Conservation (phyloP, 2,797 vertebrate species). For the Paramormyrops hopkinsi region DNA sequence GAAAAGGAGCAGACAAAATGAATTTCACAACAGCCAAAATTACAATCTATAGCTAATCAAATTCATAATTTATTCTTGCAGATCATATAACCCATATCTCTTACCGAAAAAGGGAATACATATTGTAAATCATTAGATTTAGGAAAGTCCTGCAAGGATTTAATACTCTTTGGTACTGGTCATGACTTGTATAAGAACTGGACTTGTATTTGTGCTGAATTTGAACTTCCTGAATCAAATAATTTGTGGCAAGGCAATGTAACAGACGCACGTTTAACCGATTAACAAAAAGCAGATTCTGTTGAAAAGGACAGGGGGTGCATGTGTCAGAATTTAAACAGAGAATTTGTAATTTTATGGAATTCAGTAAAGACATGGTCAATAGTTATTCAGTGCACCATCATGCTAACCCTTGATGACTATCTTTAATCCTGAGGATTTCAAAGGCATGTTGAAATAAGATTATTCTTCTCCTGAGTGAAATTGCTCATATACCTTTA, state of each 20-base stretch:
- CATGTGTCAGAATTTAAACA: not conserved
- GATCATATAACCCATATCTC: not conserved
- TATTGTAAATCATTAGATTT: not conserved
- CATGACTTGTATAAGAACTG: not conserved
- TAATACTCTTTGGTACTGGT: not conserved
- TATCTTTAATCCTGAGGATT: not conserved
- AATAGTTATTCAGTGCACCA: not conserved
- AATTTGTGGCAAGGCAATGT: not conserved
- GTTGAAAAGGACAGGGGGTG: not conserved
- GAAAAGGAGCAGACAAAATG: not conserved
- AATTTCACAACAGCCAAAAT: not conserved
- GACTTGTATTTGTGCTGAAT: not conserved
- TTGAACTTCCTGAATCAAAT: not conserved
- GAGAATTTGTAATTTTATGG: not conserved
- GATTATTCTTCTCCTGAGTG: not conserved
- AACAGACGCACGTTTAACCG: not conserved
- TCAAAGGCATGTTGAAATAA: not conserved
- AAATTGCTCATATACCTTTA: not conserved
- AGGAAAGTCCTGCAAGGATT: not conserved
- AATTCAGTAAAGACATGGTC: not conserved
- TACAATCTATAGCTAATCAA: not conserved
- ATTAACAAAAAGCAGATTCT: not conserved
- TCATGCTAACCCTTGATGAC: not conserved
- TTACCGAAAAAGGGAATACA: not conserved
- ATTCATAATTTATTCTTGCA: not conserved